These are phyloP conservation scores for Phylloscopus whistleri DNA, from an alignment of 2,113 vertebrate species.

Conservation along the genomic window DNA sequence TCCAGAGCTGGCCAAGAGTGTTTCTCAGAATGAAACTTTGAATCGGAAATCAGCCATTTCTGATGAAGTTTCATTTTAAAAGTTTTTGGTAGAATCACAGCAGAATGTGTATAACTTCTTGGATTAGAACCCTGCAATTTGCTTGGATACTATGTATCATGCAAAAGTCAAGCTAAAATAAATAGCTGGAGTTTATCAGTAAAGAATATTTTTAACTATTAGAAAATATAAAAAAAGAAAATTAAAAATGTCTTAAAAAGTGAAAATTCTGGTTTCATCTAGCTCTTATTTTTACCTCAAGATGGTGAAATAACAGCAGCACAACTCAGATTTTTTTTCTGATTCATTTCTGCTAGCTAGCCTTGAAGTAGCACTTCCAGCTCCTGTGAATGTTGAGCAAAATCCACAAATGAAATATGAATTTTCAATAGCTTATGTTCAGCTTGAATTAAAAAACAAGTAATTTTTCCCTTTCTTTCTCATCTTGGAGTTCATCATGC, in stretches of 20 bases:
- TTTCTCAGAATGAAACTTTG: neutral
- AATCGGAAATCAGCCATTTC: neutral
- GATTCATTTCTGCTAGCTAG: neutral
- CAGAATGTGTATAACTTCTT: neutral
- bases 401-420: constrained; percentile 48
- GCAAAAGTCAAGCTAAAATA: neutral
- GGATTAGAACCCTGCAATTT: neutral
- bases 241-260: neutral
- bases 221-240: neutral
- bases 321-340: neutral
- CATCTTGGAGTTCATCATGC: constrained; percentile 60
- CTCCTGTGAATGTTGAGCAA: constrained; percentile 40
- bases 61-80: neutral
- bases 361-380: neutral
- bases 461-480: constrained; percentile 34
- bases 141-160: neutral
- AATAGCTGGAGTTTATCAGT: neutral
- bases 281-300: neutral
- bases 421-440: constrained; percentile 60
- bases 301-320: neutral
- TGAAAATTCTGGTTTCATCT: neutral
- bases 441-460: constrained; percentile 58
- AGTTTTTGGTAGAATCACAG: neutral
- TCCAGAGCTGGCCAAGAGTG: neutral
- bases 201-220: neutral